These are phyloP conservation scores for Mionectes macconnelli DNA, from an alignment of 2,113 vertebrate genomes.

Conservation along the genomic window DNA sequence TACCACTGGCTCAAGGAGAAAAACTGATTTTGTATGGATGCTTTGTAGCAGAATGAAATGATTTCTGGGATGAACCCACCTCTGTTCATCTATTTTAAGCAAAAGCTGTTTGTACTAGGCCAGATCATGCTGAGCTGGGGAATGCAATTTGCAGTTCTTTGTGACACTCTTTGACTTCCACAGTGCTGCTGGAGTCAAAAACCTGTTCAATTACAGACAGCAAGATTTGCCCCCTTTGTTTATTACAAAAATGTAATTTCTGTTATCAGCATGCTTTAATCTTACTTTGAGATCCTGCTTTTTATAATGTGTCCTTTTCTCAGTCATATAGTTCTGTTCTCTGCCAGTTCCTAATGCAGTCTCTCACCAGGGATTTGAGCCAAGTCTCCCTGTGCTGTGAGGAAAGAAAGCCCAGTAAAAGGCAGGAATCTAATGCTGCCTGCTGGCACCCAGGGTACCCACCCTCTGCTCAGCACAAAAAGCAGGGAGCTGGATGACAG, in stretches of 20 bases:
- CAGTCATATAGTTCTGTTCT: not conserved
- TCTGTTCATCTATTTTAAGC: conserved; percentile 36
- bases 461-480: not conserved
- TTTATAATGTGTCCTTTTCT: not conserved
- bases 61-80: conserved; percentile 13
- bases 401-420: not conserved
- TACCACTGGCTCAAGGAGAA: not conserved
- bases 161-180: conserved; percentile 4
- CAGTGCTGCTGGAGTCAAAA: not conserved
- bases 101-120: conserved; percentile 34
- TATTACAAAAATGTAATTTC: not conserved
- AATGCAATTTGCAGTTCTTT: conserved; percentile 57
- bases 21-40: conserved; percentile 25
- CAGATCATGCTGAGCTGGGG: conserved; percentile 38
- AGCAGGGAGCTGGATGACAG: not conserved
- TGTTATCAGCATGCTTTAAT: not conserved
- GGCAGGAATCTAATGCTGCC: not conserved
- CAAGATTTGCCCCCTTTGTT: not conserved
- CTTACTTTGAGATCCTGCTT: not conserved
- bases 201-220: not conserved
- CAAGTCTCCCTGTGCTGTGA: not conserved
- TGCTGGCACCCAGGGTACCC: not conserved
- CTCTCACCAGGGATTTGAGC: not conserved
- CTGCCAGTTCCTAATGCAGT: not conserved
- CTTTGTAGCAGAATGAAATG: conserved; percentile 25